Conservation (phyloP, 2,113 vertebrate species). For the Thinocorus orbignyianus region DNA sequence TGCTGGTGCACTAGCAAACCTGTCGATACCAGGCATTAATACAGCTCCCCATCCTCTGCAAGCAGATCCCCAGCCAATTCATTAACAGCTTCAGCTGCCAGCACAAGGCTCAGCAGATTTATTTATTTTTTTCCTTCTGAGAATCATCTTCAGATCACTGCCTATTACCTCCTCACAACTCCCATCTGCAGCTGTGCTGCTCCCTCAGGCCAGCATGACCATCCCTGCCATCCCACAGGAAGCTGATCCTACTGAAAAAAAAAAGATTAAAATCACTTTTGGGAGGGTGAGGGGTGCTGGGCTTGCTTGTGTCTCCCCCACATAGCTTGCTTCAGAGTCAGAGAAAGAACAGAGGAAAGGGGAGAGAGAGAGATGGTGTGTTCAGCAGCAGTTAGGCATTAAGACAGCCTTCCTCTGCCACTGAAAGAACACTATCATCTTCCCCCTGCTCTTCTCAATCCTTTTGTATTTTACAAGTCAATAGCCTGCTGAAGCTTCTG, state of each 20-base stretch:
- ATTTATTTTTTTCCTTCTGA: background rate
- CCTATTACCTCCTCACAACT: background rate
- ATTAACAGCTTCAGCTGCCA: background rate
- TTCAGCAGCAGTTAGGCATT: background rate
- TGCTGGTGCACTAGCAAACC: background rate
- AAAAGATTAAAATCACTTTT: background rate
- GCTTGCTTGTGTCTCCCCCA: background rate
- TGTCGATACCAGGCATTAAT: background rate
- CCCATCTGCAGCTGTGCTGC: background rate
- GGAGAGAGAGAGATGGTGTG: background rate
- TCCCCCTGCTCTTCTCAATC: background rate
- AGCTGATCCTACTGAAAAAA: background rate
- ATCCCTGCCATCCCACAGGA: background rate
- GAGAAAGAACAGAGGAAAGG: background rate
- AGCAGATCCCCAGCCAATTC: background rate
- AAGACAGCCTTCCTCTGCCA: background rate
- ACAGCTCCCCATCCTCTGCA: background rate
- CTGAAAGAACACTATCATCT: background rate
- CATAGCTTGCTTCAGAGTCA: background rate
- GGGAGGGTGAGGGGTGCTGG: background rate
- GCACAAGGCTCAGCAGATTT: background rate
- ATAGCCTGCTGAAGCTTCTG: background rate
- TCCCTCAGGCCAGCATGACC: background rate
- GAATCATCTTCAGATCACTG: background rate
- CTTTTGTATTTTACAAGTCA: background rate